Conservation (phyloP, 2,888 invertebrate species). For the Tromatobia lineatoria region DNA sequence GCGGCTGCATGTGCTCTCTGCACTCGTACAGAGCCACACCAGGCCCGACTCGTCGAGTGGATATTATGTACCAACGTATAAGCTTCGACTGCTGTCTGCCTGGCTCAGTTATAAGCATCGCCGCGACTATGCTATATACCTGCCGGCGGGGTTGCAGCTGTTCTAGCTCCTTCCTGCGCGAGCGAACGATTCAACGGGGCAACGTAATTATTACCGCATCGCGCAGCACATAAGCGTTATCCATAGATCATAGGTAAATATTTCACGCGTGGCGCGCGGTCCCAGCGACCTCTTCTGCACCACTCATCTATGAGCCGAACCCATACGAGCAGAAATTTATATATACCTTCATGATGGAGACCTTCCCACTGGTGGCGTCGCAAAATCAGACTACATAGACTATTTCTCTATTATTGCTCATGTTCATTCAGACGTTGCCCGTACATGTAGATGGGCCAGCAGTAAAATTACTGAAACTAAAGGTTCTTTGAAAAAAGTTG, state of each 20-base stretch:
- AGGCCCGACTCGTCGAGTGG: conserved; percentile 47
- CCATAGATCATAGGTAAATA: conserved; percentile 75
- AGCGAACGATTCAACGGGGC: conserved; percentile 33
- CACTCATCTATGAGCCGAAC: conserved; percentile 51
- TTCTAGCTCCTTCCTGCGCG: conserved; percentile 64
- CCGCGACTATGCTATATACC: conserved; percentile 58
- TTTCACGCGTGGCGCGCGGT: conserved; percentile 72
- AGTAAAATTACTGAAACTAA: too few species aligned
- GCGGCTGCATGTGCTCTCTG: conserved; percentile 60
- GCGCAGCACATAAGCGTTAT: conserved; percentile 72
- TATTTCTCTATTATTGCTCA: conserved; percentile 11
- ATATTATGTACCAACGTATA: conserved; percentile 58
- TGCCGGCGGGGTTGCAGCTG: conserved; percentile 70
- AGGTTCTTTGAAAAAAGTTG: too few species aligned
- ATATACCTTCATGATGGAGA: conserved; percentile 34
- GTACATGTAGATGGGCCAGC: background rate
- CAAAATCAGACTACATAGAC: background rate
- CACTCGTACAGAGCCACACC: conserved; percentile 51
- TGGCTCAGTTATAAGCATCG: conserved; percentile 53
- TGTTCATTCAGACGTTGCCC: conserved; percentile 22
- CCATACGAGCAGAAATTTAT: conserved; percentile 32
- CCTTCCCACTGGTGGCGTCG: conserved; percentile 8
- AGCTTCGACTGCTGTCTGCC: conserved; percentile 62
- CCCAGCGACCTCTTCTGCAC: conserved; percentile 67
- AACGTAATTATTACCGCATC: conserved; percentile 79